Evolutionary conservation across 2,888 invertebrate genomes (phyloP).

Genomic region (Xanthorhoe spadicearia): DNA sequence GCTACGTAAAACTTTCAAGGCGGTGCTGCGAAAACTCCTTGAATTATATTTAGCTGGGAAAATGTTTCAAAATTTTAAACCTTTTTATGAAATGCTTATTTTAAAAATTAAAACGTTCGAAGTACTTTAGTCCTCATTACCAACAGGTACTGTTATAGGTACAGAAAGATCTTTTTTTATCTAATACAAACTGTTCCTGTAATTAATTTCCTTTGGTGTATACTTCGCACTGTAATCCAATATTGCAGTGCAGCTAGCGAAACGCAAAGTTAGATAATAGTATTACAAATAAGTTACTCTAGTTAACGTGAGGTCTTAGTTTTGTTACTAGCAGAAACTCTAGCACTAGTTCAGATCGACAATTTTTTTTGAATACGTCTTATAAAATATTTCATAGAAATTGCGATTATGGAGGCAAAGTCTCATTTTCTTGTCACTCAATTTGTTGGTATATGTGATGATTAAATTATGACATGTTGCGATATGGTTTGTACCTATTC

Average conservation of each 20-base stretch:
- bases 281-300: constrained; percentile 1
- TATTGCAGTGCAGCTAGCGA: constrained; percentile 1
- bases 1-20: not conserved
- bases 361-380: not conserved
- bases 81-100: too few species aligned
- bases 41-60: not conserved
- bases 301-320: not conserved
- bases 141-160: too few species aligned
- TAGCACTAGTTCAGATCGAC: not conserved
- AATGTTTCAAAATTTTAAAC: not conserved
- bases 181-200: not conserved
- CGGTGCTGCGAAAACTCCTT: not conserved
- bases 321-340: not conserved
- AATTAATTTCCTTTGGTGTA: not conserved
- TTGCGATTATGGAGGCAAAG: too few species aligned
- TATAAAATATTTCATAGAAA: too few species aligned
- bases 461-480: too few species aligned
- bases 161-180: too few species aligned
- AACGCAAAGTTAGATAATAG: not conserved
- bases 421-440: too few species aligned
- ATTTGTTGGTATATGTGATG: too few species aligned
- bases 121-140: too few species aligned
- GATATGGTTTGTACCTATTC: too few species aligned
- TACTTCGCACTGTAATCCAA: not conserved
- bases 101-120: too few species aligned